Evolutionary conservation across 2,797 vertebrate species (phyloP), one percentile per base, ranked within the genome.

Genomic region (Lithobates pipiens): DNA sequence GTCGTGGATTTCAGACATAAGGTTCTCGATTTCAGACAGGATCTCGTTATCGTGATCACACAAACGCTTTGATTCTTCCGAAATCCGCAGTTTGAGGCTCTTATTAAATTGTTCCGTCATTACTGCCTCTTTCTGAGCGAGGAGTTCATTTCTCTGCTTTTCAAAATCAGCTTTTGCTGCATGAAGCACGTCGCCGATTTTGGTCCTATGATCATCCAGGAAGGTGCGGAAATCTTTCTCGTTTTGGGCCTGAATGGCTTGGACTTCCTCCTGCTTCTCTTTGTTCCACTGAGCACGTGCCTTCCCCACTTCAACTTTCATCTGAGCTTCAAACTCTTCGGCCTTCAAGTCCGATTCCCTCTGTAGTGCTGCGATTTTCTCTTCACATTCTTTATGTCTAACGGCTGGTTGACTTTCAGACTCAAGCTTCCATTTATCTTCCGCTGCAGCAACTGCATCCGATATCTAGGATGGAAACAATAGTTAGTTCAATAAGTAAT

Each of bases 181-280:
- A 57, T 91, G 89, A 85, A 96, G 89, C 39, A 94, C 92, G 88
- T 96, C 94, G 69, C 90, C 91, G 89, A 94, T 93, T 91, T 93
- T 94, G 85, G 89, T 93, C 75, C 90, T 90, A 46, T 97, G 95
- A 82, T 96, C 95, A 46, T 96, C 93, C 80, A 97, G 92, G 91
- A 96, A 96, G 0, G 90, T 88, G 16, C 94, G 90, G 86, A 95
- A 94, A 76, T 94, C 94, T 88, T 92, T 93, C 82, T 98, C 96
- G 27, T 94, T 93, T 89, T 94, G 95, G 23, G 90, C 89, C 89
- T 95, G 95, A 72, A 97, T 84, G 86, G 88, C 91, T n/a, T 93
- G 90, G 50, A 97, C 93, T 93, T 99, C 97, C 90, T 98, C 96
- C 86, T 97, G 96, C 85, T 97, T 97, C 88, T 98, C 96, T 90